phyloP scores from a whole-genome alignment of 2,797 vertebrate species.

The Toxotes lorentzi region DNA sequence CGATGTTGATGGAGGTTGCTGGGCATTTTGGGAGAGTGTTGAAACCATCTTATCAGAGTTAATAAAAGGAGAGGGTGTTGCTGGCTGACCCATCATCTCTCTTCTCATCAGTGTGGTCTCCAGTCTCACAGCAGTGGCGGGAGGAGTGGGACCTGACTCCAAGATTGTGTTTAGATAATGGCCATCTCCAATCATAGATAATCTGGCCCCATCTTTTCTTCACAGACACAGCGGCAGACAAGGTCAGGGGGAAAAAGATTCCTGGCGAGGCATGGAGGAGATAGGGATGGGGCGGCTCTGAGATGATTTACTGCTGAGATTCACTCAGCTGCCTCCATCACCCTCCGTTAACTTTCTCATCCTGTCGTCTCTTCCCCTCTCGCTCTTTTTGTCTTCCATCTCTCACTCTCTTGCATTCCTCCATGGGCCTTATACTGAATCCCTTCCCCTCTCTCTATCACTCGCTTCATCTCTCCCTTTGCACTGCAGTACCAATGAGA shows the following conservation, averaged over 20 bases:
- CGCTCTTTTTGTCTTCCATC: conserved; percentile 74
- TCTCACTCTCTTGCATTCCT: conserved; percentile 71
- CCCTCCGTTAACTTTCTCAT: conserved; percentile 86
- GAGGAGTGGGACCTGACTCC: conserved; percentile 79
- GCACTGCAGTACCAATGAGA: conserved; percentile 47
- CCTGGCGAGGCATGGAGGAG: conserved; percentile 75
- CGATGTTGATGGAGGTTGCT: conserved; percentile 74
- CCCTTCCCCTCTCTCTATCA: conserved; percentile 68
- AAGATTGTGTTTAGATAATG: conserved; percentile 90
- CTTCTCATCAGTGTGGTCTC: conserved; percentile 82
- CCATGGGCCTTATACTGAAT: conserved; percentile 69
- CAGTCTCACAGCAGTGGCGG: conserved; percentile 71
- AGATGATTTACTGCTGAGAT: conserved; percentile 87
- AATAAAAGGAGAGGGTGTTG: conserved; percentile 82
- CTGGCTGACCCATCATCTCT: conserved; percentile 79
- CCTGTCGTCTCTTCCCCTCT: conserved; percentile 76
- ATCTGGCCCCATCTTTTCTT: conserved; percentile 88
- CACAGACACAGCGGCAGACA: conserved; percentile 84
- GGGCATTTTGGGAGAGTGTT: conserved; percentile 67
- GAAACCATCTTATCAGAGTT: conserved; percentile 82
- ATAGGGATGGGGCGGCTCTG: conserved; percentile 79
- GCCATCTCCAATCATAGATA: conserved; percentile 89
- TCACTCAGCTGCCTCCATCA: conserved; percentile 86
- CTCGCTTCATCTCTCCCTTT: conserved; percentile 71
- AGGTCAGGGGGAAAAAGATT: conserved; percentile 86